Percentiles rank a stretch among this genome's conserved stretches.
phyloP scores from a whole-genome alignment of 2,888 invertebrate species.

The Piscicola geometra region DNA sequence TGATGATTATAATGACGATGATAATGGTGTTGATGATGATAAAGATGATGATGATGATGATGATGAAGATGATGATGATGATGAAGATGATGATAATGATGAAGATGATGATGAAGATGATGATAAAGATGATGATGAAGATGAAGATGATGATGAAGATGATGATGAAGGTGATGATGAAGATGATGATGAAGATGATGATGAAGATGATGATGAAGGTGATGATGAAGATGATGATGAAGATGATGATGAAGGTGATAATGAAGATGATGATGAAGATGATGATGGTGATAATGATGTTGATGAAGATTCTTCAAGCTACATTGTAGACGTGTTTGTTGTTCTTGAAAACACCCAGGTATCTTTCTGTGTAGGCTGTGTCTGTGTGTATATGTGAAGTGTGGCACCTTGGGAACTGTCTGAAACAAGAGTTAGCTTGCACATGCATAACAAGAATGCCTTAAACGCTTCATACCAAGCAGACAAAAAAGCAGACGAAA shows the following conservation, averaged over 20 bases:
- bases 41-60: slow-evolving; percentile 27
- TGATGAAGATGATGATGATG: slow-evolving; percentile 26
- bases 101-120: slow-evolving; percentile 11
- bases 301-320: slow-evolving; percentile 35
- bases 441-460: no score
- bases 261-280: background rate
- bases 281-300: background rate
- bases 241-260: slow-evolving; percentile 1
- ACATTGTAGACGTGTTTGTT: slow-evolving; percentile 85
- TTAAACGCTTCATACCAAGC: no score
- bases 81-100: slow-evolving; percentile 15
- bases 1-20: slow-evolving; percentile 5
- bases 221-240: slow-evolving; percentile 9
- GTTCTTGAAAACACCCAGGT: slow-evolving; percentile 85
- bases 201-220: background rate
- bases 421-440: no score
- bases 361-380: slow-evolving; percentile 89
- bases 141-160: background rate
- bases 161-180: background rate
- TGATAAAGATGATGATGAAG: background rate
- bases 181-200: background rate
- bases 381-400: no score
- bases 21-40: slow-evolving; percentile 21
- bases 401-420: no score
- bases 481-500: background rate